Percentiles rank a stretch among this genome's conserved stretches.
Conservation (phyloP, 2,888 invertebrate species). For the Argynnis bischoffii region DNA sequence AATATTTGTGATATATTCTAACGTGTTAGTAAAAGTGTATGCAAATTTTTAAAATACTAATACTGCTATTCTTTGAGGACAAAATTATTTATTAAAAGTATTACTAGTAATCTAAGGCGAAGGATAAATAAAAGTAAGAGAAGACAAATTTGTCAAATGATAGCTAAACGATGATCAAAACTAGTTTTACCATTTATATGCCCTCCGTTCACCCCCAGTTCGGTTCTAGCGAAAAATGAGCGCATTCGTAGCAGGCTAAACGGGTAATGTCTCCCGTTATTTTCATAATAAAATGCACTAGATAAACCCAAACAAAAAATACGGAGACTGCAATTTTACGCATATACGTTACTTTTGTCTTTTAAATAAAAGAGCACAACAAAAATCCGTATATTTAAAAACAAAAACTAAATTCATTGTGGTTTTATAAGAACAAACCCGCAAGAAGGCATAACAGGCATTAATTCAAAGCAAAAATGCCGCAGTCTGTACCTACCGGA, state of each 20-base stretch:
- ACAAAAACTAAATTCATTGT: slow-evolving; percentile 41
- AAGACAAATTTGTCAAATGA: slow-evolving; percentile 15
- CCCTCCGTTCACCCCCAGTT: slow-evolving; percentile 53
- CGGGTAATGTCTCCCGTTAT: slow-evolving; percentile 71
- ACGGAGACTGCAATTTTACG: slow-evolving; percentile 56
- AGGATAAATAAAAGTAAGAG: not conserved
- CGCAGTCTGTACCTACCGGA: slow-evolving; percentile 28
- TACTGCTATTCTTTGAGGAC: too few species aligned
- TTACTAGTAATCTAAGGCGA: not conserved
- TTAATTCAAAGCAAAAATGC: slow-evolving; percentile 32
- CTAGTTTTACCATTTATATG: slow-evolving; percentile 43
- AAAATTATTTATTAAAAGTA: too few species aligned
- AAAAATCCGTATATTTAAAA: slow-evolving; percentile 41
- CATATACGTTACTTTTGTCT: slow-evolving; percentile 47
- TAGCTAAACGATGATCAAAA: slow-evolving; percentile 43
- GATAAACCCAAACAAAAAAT: slow-evolving; percentile 56
- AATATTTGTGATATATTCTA: too few species aligned
- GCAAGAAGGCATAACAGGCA: slow-evolving; percentile 33
- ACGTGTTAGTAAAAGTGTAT: too few species aligned
- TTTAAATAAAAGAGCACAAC: slow-evolving; percentile 43
- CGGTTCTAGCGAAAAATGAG: slow-evolving; percentile 66
- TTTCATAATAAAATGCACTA: slow-evolving; percentile 71
- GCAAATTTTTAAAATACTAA: too few species aligned
- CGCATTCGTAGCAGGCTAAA: slow-evolving; percentile 67
- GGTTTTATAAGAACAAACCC: slow-evolving; percentile 31